phyloP scores from a whole-genome alignment of 2,888 invertebrate genomes.

The Antheraea yamamai region DNA sequence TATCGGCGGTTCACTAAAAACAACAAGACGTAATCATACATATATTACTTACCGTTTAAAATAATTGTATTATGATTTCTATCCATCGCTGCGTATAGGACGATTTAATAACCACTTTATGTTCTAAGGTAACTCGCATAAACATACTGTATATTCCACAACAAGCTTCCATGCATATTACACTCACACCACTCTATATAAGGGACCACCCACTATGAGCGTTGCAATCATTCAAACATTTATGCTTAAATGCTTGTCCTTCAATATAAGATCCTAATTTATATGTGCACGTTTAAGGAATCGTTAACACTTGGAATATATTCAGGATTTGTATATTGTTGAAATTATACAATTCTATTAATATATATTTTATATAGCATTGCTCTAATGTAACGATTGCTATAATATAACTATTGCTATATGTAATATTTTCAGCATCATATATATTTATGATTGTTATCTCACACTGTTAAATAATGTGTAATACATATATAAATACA shows the following conservation, averaged over 20 bases:
- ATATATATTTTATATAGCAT: neutral
- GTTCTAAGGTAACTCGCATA: constrained; percentile 86
- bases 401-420: neutral
- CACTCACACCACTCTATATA: neutral
- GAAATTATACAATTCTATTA: neutral
- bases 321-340: neutral
- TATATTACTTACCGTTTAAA: constrained; percentile 26
- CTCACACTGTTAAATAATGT: neutral
- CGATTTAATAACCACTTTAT: constrained; percentile 89
- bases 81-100: constrained; percentile 84
- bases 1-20: neutral
- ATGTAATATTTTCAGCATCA: neutral
- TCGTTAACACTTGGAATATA: neutral
- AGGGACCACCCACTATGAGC: neutral
- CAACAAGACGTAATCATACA: neutral
- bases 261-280: neutral
- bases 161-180: constrained; percentile 40
- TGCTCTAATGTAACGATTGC: neutral
- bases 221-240: constrained; percentile 11
- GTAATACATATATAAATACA: neutral
- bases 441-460: neutral
- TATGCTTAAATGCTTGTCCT: constrained; percentile 1
- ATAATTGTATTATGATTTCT: constrained; percentile 65
- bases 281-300: neutral
- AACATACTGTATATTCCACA: constrained; percentile 47